Evolutionary conservation across 1,140 invertebrate genomes (phyloP), one percentile per base, ranked within the genome.

Genomic region (Scaptomyza graminum): DNA sequence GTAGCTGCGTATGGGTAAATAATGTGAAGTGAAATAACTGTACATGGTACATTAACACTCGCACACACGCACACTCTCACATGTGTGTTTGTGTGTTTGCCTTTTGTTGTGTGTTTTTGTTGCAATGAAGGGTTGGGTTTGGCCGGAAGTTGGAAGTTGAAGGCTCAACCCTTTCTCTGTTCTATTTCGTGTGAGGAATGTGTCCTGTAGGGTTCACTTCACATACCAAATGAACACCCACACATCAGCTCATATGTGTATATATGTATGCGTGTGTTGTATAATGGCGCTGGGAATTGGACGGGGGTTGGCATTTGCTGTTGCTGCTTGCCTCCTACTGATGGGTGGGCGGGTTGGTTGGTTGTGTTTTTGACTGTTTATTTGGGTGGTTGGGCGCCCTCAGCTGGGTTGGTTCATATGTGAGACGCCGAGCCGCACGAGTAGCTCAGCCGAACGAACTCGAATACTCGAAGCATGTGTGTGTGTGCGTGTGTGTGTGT

Each of bases 21-120:
- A 85, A 85, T 85, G 83, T 85, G 79, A 87, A 87, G 70, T 72
- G 74, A 81, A 85, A 87, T 87, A 84, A 85, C 82, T 78, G 81
- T 85, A 87, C 81, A 85, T 85, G 76, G 8, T 41, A 66, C 64
- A 61, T 76, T 64, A 69, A 76, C 74, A 81, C 67, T 25, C 71
- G 34, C 63, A 41, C 39, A 37, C 52, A 49, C 28, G 46, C 47
- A 49, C 18, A 22, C 18, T 1, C 18, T n/a, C 34, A 44, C 56
- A 8, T 52, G 50, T 54, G 49, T 44, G 43, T 59, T 11, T 52
- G 41, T 47, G 61, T 57, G 63, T 51, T 49, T 34, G 65, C 57
- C 79, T 65, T 74, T 83, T 83, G 79, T 84, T 85, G 75, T 81
- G 63, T 34, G 49, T 44, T 52, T 62, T 22, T 22, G 66, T 22